A percentile compares a stretch with the other conserved stretches of the same genome.
Conservation (phyloP, 2,888 invertebrate species). For the Leptinotarsa haldemani region DNA sequence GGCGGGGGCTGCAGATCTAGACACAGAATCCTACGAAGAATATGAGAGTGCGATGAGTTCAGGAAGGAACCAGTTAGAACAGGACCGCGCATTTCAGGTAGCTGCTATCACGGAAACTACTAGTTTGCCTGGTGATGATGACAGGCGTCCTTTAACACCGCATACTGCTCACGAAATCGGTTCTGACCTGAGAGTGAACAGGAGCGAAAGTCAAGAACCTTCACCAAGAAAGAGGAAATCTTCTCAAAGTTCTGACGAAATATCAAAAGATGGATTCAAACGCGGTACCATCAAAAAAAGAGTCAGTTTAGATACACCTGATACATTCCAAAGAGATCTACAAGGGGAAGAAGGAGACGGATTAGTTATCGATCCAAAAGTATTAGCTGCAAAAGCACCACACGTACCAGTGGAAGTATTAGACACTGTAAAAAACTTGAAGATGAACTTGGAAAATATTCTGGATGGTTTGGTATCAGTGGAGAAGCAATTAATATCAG, state of each 20-base stretch:
- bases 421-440: constrained; percentile 57
- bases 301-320: constrained; percentile 63
- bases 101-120: constrained; percentile 64
- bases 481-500: constrained; percentile 74
- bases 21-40: constrained; percentile 73
- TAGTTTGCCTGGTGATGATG: constrained; percentile 62
- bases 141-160: constrained; percentile 60
- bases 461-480: constrained; percentile 72
- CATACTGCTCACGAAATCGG: constrained; percentile 65
- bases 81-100: constrained; percentile 61
- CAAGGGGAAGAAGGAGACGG: constrained; percentile 72
- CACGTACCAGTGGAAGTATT: constrained; percentile 60
- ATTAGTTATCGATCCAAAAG: constrained; percentile 67
- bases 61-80: constrained; percentile 60
- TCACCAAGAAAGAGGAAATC: constrained; percentile 57
- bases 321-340: constrained; percentile 66
- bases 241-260: constrained; percentile 67
- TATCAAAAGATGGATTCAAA: constrained; percentile 63
- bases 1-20: constrained; percentile 69
- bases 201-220: constrained; percentile 67
- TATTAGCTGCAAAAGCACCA: constrained; percentile 65
- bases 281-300: constrained; percentile 57
- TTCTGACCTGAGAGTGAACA: constrained; percentile 63
- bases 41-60: constrained; percentile 77
- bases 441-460: constrained; percentile 65